Conservation (phyloP, 2,113 vertebrate species). For the Gallinago paraguaiae region DNA sequence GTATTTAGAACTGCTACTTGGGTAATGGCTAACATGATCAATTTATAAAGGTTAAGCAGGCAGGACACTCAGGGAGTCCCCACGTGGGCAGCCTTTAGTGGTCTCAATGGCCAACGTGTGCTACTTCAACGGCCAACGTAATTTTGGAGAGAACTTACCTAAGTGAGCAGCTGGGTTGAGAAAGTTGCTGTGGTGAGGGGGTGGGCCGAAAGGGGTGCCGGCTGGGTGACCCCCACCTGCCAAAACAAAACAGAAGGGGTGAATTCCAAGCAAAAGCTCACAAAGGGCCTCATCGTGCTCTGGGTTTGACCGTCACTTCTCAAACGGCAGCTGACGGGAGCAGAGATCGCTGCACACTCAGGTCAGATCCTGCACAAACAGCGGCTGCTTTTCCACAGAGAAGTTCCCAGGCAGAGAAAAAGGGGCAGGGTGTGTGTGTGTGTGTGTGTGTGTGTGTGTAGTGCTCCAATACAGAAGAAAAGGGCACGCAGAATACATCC, state of each 20-base stretch:
- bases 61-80: background rate
- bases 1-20: background rate
- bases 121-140: background rate
- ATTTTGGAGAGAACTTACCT: slow-evolving; percentile 73
- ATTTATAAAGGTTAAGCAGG: background rate
- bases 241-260: slow-evolving; percentile 34
- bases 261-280: background rate
- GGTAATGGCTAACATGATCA: background rate
- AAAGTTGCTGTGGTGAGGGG: slow-evolving; percentile 93
- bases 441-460: background rate
- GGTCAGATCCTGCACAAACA: background rate
- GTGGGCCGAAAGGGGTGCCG: slow-evolving; percentile 87
- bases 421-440: background rate
- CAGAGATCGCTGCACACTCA: background rate
- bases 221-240: slow-evolving; percentile 90
- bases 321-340: background rate
- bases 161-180: slow-evolving; percentile 90
- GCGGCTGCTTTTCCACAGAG: background rate
- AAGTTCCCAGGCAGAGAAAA: background rate
- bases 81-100: background rate
- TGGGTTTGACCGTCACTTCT: background rate
- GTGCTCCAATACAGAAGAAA: background rate
- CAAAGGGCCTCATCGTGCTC: background rate
- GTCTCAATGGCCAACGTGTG: background rate
- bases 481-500: background rate